Evolutionary conservation across 2,888 invertebrate species (phyloP).

Genomic region (Drosophila lutescens): DNA sequence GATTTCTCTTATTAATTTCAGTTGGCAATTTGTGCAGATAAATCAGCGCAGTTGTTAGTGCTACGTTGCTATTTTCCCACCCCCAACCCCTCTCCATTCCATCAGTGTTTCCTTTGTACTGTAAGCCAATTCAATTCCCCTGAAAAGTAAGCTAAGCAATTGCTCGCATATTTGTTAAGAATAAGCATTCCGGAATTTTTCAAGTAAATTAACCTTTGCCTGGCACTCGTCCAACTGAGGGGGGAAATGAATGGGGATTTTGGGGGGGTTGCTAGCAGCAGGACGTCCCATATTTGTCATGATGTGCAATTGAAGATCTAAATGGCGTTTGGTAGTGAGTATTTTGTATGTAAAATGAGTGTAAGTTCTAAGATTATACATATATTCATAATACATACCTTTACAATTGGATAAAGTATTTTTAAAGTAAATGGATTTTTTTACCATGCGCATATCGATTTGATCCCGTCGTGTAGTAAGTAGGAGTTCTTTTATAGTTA

Average conservation of each 20-base stretch:
- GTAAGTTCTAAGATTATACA: not conserved
- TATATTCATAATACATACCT: no score
- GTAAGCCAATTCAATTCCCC: constrained; percentile 34
- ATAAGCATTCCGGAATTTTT: constrained; percentile 48
- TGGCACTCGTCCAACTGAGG: constrained; percentile 9
- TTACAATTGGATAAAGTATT: no score
- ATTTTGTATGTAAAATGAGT: not conserved
- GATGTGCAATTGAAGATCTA: constrained; percentile 6
- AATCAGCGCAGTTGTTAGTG: constrained; percentile 54
- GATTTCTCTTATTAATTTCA: constrained; percentile 72
- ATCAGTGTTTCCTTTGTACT: constrained; percentile 4
- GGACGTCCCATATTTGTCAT: constrained; percentile 17
- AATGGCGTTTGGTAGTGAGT: constrained; percentile 2
- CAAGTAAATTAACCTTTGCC: constrained; percentile 53
- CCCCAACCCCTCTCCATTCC: not conserved
- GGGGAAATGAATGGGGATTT: constrained; percentile 2
- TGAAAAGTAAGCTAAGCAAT: constrained; percentile 46
- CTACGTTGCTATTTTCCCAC: constrained; percentile 4
- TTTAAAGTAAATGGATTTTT: no score
- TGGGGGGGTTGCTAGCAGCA: not conserved
- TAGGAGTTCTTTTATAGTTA: not conserved
- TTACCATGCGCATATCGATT: no score
- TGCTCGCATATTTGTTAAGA: constrained; percentile 50
- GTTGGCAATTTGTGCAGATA: constrained; percentile 62
- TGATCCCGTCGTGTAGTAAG: no score